These are phyloP conservation scores for Nothobranchius kuhntae DNA, from an alignment of 2,113 vertebrate genomes.

Conservation along the genomic window DNA sequence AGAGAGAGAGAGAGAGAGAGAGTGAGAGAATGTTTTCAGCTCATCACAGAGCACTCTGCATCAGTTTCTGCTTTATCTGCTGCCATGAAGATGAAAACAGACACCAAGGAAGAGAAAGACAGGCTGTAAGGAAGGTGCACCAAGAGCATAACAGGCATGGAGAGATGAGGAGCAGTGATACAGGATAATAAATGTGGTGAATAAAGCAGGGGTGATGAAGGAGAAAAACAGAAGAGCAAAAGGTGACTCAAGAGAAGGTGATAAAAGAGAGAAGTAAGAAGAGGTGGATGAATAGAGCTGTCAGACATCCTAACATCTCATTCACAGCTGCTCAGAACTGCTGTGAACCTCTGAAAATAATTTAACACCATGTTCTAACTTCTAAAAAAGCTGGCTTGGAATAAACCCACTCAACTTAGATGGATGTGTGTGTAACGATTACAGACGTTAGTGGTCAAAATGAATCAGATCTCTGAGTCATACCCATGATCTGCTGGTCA, in stretches of 20 bases:
- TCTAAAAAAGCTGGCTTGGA: neutral
- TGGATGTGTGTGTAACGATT: slow-evolving; percentile 1
- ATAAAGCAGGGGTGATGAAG: neutral
- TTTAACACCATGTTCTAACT: slow-evolving; percentile 5
- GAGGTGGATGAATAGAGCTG: neutral
- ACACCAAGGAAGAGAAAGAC: neutral
- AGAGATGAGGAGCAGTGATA: neutral
- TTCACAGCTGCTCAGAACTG: neutral
- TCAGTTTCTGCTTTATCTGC: slow-evolving; percentile 47
- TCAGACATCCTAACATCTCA: neutral
- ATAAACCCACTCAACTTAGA: neutral
- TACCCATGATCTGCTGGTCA: slow-evolving; percentile 16
- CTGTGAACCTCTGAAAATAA: neutral
- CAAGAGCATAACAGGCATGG: neutral
- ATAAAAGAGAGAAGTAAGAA: neutral
- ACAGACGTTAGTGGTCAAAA: slow-evolving; percentile 18
- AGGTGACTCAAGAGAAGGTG: neutral
- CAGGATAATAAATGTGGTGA: neutral
- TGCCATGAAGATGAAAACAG: slow-evolving; percentile 17
- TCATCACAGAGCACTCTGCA: slow-evolving; percentile 47
- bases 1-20: neutral
- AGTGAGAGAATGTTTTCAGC: slow-evolving; percentile 30
- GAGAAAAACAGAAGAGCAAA: neutral
- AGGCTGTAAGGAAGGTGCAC: neutral
- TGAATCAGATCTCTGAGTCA: slow-evolving; percentile 38